Percentiles rank a stretch among this genome's conserved stretches.
These are phyloP conservation scores for Panagrolaimus sp. DNA, from an alignment of 1,140 invertebrate genomes.

Conservation along the genomic window DNA sequence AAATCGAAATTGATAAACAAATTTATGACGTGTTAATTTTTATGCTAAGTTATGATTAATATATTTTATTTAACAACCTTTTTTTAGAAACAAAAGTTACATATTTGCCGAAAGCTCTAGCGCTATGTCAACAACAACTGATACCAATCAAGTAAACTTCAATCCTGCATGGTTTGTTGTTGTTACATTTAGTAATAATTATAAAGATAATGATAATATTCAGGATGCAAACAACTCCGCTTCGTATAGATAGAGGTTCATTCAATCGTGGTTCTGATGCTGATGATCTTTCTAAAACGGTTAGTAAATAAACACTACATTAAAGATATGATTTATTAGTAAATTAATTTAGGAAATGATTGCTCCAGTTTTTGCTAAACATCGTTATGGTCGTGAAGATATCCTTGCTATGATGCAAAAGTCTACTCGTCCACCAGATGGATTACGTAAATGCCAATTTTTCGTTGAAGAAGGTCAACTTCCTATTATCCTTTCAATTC, in stretches of 20 bases:
- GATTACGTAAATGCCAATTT: constrained; percentile 37
- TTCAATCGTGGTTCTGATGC: background rate
- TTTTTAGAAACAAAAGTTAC: too few species aligned
- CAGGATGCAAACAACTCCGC: background rate
- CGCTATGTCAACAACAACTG: too few species aligned
- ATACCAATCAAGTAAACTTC: constrained; percentile 11
- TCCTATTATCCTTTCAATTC: constrained; percentile 37
- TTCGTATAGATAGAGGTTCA: background rate
- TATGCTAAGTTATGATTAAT: too few species aligned
- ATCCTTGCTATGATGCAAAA: constrained; percentile 37
- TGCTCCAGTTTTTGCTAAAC: constrained; percentile 24
- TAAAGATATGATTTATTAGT: background rate
- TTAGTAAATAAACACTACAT: background rate
- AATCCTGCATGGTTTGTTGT: background rate
- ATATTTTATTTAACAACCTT: too few species aligned
- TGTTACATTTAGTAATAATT: too few species aligned
- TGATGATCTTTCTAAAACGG: background rate
- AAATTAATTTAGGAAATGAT: constrained; percentile 2
- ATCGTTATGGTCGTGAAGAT: constrained; percentile 36
- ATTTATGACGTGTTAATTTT: too few species aligned
- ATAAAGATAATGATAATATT: too few species aligned
- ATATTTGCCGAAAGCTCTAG: too few species aligned
- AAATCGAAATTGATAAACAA: too few species aligned
- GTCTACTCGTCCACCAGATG: constrained; percentile 26
- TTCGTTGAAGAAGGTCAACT: constrained; percentile 30